Conservation (phyloP, 1,140 invertebrate genomes). For the Ptiloglossa arizonensis region DNA sequence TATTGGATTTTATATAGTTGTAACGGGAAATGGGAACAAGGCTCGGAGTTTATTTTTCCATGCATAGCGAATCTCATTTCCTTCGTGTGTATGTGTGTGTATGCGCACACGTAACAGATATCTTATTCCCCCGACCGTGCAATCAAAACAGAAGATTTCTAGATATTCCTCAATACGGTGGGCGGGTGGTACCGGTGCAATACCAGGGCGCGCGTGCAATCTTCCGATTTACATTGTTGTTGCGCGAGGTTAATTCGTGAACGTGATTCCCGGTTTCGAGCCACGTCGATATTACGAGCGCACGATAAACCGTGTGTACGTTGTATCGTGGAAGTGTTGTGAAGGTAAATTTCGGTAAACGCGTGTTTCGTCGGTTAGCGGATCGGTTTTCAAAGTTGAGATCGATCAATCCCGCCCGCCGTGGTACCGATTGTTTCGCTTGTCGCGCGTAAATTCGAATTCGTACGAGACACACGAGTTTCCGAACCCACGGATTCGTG, state of each 20-base stretch:
- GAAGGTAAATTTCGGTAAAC: no score
- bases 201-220: not conserved
- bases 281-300: no score
- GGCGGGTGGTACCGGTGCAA: no score
- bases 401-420: no score
- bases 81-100: constrained; percentile 42
- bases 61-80: constrained; percentile 64
- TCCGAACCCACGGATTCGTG: no score
- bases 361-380: no score
- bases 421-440: no score
- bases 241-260: not conserved
- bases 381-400: no score
- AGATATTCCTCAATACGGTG: constrained; percentile 12
- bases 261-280: not conserved
- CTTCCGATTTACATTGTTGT: not conserved
- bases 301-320: no score
- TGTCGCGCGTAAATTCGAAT: no score
- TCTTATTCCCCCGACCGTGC: constrained; percentile 55
- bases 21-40: constrained; percentile 59
- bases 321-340: no score
- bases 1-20: constrained; percentile 54
- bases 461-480: no score
- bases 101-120: constrained; percentile 58
- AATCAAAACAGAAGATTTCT: constrained; percentile 52
- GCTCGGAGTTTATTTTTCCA: constrained; percentile 63